A percentile compares a stretch with the other conserved stretches of the same genome.
These are phyloP conservation scores for Microtus oregoni DNA, from an alignment of 2,113 vertebrate species.

Conservation along the genomic window DNA sequence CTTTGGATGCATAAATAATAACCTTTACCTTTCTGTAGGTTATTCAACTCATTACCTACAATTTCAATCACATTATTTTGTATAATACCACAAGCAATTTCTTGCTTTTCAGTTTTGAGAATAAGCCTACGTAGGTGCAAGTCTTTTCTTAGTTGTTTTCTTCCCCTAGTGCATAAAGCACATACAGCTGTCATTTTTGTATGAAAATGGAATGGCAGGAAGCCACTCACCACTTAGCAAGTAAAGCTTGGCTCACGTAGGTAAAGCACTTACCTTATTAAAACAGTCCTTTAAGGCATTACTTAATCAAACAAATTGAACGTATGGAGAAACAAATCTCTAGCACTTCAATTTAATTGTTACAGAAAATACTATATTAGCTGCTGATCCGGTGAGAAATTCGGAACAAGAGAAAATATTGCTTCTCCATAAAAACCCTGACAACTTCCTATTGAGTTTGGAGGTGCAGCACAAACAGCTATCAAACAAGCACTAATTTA, in stretches of 20 bases:
- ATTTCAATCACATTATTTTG: background rate
- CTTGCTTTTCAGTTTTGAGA: background rate
- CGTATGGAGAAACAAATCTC: slow-evolving; percentile 83
- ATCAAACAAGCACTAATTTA: slow-evolving; percentile 83
- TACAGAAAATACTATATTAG: slow-evolving; percentile 82
- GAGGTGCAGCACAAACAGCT: slow-evolving; percentile 72
- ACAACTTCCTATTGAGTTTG: slow-evolving; percentile 79
- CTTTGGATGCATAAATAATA: background rate
- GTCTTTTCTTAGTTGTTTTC: slow-evolving; percentile 20
- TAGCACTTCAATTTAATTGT: slow-evolving; percentile 84
- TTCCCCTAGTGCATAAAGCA: background rate
- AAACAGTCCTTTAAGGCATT: slow-evolving; percentile 84
- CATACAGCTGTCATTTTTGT: slow-evolving; percentile 22
- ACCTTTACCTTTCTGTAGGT: background rate
- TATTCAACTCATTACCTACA: background rate
- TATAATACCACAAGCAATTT: background rate
- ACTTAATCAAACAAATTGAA: slow-evolving; percentile 85
- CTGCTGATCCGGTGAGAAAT: slow-evolving; percentile 84
- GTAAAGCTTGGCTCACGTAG: slow-evolving; percentile 71
- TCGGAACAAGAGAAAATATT: slow-evolving; percentile 84
- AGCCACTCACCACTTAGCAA: slow-evolving; percentile 74
- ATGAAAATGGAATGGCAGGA: slow-evolving; percentile 69
- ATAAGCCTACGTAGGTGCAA: background rate
- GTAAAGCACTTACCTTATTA: slow-evolving; percentile 86
- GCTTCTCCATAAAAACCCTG: slow-evolving; percentile 81